These are phyloP conservation scores for Daboia siamensis DNA, from an alignment of 2,113 vertebrate genomes.

Conservation along the genomic window DNA sequence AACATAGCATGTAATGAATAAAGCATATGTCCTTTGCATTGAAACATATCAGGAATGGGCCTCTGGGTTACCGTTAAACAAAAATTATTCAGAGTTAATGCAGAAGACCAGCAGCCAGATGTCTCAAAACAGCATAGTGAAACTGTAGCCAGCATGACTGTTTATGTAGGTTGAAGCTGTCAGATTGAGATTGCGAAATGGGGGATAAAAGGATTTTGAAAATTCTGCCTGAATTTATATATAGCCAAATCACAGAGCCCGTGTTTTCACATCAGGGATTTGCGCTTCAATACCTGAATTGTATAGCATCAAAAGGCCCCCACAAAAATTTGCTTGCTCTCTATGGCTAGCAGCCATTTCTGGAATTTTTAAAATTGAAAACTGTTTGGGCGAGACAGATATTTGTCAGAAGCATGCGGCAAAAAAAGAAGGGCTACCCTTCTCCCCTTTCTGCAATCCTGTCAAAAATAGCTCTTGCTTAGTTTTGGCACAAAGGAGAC, in stretches of 20 bases:
- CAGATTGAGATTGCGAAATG: neutral
- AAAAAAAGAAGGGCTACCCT: neutral
- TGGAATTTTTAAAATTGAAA: neutral
- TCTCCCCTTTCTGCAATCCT: neutral
- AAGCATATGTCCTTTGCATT: constrained; percentile 26
- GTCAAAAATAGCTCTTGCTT: neutral
- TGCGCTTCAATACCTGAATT: neutral
- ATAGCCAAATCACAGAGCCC: neutral
- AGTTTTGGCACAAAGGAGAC: neutral
- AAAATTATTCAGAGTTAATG: constrained; percentile 27
- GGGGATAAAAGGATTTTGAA: neutral
- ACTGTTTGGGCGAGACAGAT: neutral
- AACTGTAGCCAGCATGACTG: neutral
- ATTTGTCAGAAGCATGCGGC: neutral
- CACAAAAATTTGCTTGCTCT: neutral
- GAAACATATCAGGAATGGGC: constrained; percentile 37
- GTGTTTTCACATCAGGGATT: neutral
- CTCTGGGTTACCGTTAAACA: constrained; percentile 40
- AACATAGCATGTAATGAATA: constrained; percentile 23
- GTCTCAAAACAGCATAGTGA: neutral
- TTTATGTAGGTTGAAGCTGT: constrained; percentile 1
- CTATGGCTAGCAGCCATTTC: neutral
- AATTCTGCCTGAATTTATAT: neutral
- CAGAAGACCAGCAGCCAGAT: constrained; percentile 3
- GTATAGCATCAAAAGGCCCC: neutral